A percentile compares a stretch with the other conserved stretches of the same genome.
Evolutionary conservation across 2,113 vertebrate genomes (phyloP).

Genomic region (Nibea albiflora): DNA sequence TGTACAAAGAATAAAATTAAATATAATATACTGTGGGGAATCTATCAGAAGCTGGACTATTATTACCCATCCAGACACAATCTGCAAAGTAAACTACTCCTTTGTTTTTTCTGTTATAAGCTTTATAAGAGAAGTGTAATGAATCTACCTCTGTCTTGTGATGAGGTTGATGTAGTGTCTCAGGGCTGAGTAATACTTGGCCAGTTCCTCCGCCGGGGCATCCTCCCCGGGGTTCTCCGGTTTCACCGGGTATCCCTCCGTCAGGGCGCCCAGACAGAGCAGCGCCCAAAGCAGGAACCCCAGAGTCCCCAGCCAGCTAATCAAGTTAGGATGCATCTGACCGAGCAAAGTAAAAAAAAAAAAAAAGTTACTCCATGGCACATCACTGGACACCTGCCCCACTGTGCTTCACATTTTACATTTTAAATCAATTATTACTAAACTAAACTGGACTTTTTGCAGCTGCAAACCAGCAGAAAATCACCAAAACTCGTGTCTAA

Average conservation of each 20-base stretch:
- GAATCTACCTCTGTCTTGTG: conserved; percentile 94
- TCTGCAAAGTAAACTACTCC: background rate
- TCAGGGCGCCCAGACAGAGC: conserved; percentile 89
- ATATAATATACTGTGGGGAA: background rate
- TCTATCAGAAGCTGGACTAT: background rate
- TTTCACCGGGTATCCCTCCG: conserved; percentile 95
- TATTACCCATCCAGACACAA: background rate
- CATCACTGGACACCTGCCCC: background rate
- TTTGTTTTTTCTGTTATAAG: background rate
- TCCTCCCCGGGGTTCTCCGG: conserved; percentile 96
- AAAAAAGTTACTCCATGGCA: background rate
- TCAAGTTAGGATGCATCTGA: conserved; percentile 91
- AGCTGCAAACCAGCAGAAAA: background rate
- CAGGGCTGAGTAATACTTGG: conserved; percentile 97
- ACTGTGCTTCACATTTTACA: background rate
- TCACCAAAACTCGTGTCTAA: background rate
- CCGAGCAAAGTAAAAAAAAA: background rate
- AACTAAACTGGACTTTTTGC: background rate
- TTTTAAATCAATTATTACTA: background rate
- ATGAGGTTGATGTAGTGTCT: conserved; percentile 99
- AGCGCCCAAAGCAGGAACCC: conserved; percentile 91
- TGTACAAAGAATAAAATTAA: background rate
- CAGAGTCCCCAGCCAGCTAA: conserved; percentile 88
- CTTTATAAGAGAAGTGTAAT: background rate
- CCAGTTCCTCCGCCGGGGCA: conserved; percentile 94